Base-by-base conservation (phyloP, 1,140 invertebrate species). In the Asbolus verrucosus region DNA sequence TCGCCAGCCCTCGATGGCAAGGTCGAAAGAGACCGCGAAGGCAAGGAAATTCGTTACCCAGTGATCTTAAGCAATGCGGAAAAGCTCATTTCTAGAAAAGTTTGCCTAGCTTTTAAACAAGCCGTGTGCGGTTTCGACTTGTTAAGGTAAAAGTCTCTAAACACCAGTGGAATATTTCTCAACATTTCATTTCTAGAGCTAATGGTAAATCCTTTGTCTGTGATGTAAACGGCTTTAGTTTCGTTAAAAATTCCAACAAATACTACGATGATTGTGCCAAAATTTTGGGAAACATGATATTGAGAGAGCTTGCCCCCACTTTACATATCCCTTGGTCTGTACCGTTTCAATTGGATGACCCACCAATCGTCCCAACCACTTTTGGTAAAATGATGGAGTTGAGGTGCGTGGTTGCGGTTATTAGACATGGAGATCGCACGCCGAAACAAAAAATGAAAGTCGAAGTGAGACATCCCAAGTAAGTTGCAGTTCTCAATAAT, bases 361-460 rank as follows among this genome's bases (percentile, higher is more conserved):
- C 98, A 0, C 98, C 98, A 8, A 97, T 99, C 72, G 97, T 99
- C 9, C 97, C 98, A 1, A 99, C 98, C 2, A 99, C 97, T 0
- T 97, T 97, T 81, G 98, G 98, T 5, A 98, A 98, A 85, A 98
- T 99, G 95, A 99, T 99, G 98, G 98, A 99, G 82, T 83, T 99
- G 50, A 85, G 98, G 18, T 99, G 97, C 83, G 97, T 99, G 0
- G 95, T 98, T 18, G 97, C 94, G n/a, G 94, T 99, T 0, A 99
- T 99, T 60, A 83, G 98, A 73, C 98, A 99, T 79, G 98, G 98
- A 0, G 98, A 99, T 82, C 85, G 98, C 76, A 99, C 98, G 6
- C 98, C 98, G 0, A 99, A 99, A 83, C 98, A 99, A 83, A 99
- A 99, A 84, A 99, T 99, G 97, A 99, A 99, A 84, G 96, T 99